Percentiles rank a stretch among this genome's conserved stretches.
Conservation (phyloP, 1,140 invertebrate species). For the Zaprionus africanus region DNA sequence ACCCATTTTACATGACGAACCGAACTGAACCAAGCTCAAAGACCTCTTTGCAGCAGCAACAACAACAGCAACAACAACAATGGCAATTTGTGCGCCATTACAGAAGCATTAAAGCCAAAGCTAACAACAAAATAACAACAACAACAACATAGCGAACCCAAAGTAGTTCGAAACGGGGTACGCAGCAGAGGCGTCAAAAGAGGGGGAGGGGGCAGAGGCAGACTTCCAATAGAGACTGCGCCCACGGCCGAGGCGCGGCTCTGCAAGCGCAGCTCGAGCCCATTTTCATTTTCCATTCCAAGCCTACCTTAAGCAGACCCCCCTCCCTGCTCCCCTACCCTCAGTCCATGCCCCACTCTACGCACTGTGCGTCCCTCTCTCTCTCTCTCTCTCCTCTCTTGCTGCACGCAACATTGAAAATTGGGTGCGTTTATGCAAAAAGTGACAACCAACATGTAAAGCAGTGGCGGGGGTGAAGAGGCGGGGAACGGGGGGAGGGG, state of each 20-base stretch:
- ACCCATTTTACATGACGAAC: conserved; percentile 48
- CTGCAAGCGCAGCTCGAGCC: conserved; percentile 41
- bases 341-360: conserved; percentile 29
- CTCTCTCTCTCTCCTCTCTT: conserved; percentile 29
- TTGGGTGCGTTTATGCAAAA: conserved; percentile 81
- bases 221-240: conserved; percentile 64
- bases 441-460: conserved; percentile 23
- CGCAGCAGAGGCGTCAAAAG: not conserved
- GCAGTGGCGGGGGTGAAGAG: not conserved
- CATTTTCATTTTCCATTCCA: conserved; percentile 47
- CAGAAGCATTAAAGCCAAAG: conserved; percentile 65
- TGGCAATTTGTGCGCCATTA: conserved; percentile 75
- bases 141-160: conserved; percentile 21
- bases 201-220: conserved; percentile 3
- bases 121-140: conserved; percentile 21
- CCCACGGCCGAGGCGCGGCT: conserved; percentile 51
- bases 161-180: conserved; percentile 18
- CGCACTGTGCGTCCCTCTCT: conserved; percentile 57
- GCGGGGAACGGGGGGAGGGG: not conserved
- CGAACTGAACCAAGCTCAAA: conserved; percentile 34
- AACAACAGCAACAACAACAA: conserved; percentile 45
- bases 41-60: conserved; percentile 24
- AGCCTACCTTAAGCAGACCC: conserved; percentile 5
- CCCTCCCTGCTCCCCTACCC: not conserved
- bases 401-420: conserved; percentile 63